A percentile compares a stretch with the other conserved stretches of the same genome.
These are phyloP conservation scores for Cacoxenus indagator DNA, from an alignment of 2,888 invertebrate genomes.

Conservation along the genomic window DNA sequence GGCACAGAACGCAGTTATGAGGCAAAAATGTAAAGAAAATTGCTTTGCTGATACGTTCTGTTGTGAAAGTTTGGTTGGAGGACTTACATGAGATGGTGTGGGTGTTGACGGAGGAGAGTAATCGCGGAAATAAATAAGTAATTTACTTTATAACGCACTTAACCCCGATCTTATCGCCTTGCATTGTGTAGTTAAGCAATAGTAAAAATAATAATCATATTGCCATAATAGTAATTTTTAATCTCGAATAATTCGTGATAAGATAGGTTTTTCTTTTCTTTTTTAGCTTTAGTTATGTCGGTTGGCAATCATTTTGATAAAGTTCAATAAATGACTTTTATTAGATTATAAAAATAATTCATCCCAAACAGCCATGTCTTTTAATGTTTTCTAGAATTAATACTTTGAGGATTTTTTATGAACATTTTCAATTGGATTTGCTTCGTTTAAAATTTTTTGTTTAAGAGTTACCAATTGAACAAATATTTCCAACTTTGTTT, in stretches of 20 bases:
- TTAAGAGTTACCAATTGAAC: not conserved
- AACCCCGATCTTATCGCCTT: not conserved
- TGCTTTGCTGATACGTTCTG: not conserved
- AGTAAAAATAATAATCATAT: not conserved
- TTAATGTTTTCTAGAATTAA: conserved; percentile 9
- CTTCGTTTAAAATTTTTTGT: conserved; percentile 7
- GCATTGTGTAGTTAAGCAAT: no score
- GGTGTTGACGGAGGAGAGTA: not conserved
- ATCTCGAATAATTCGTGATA: not conserved
- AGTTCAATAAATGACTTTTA: conserved; percentile 5
- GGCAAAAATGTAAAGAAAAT: not conserved
- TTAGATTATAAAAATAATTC: conserved; percentile 5
- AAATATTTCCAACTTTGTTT: not conserved
- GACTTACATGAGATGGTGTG: not conserved
- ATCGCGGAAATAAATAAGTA: conserved; percentile 2
- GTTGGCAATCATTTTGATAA: conserved; percentile 16
- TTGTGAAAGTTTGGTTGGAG: not conserved
- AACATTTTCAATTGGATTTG: not conserved
- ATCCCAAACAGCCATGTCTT: conserved; percentile 1
- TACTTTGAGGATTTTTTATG: not conserved
- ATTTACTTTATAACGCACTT: not conserved
- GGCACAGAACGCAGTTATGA: no score
- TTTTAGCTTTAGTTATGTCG: not conserved
- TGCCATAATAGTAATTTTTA: conserved; percentile 8
- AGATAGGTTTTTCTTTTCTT: not conserved